phyloP scores from a whole-genome alignment of 2,113 vertebrate species.

The Callocephalon fimbriatum region DNA sequence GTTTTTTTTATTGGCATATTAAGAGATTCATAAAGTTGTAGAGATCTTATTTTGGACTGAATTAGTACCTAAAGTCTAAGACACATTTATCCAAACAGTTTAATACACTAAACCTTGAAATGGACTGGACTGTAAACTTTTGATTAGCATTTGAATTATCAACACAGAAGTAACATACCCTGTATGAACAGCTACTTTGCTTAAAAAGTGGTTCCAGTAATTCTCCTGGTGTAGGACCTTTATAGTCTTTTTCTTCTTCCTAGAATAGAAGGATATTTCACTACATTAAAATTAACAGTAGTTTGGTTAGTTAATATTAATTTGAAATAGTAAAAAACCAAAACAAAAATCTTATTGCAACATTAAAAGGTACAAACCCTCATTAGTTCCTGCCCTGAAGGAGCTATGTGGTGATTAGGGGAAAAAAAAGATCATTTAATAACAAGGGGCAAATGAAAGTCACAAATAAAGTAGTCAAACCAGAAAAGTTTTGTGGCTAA shows the following conservation, averaged over 20 bases:
- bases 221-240: constrained; percentile 84
- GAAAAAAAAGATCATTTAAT: not conserved
- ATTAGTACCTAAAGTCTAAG: not conserved
- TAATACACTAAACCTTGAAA: not conserved
- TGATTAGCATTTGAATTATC: not conserved
- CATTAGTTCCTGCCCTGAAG: not conserved
- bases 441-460: not conserved
- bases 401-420: not conserved
- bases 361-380: not conserved
- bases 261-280: constrained; percentile 65
- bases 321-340: not conserved
- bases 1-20: not conserved
- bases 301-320: not conserved
- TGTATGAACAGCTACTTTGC: constrained; percentile 97
- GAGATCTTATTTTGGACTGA: not conserved
- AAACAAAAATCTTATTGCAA: not conserved
- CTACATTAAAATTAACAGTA: not conserved
- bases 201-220: constrained; percentile 94
- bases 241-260: constrained; percentile 90
- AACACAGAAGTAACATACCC: constrained; percentile 79
- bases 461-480: not conserved
- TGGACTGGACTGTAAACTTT: not conserved
- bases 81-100: not conserved
- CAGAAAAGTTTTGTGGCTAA: not conserved
- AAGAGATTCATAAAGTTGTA: not conserved